A percentile compares a stretch with the other conserved stretches of the same genome.
phyloP scores from a whole-genome alignment of 2,888 invertebrate genomes.

The Leptarthrus brevirostris region DNA sequence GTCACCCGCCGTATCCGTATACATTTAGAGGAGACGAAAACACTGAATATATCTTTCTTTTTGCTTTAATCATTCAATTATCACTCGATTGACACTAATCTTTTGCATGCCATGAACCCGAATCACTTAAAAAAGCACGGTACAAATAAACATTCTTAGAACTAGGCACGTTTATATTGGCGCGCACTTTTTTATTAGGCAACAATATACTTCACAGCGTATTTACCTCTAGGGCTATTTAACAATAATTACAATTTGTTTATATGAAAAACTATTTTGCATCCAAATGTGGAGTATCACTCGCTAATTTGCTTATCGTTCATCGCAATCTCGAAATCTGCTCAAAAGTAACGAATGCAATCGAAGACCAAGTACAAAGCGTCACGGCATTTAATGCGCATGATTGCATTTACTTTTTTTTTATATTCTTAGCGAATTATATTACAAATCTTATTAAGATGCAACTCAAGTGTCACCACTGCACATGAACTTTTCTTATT shows the following conservation, averaged over 20 bases:
- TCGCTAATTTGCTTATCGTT: slow-evolving; percentile 33
- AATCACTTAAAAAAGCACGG: slow-evolving; percentile 28
- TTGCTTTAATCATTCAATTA: slow-evolving; percentile 22
- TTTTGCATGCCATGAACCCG: slow-evolving; percentile 11
- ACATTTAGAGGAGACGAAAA: slow-evolving; percentile 62
- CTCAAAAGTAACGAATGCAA: slow-evolving; percentile 40
- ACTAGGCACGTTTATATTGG: slow-evolving; percentile 2
- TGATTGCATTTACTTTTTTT: slow-evolving; percentile 26
- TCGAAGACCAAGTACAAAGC: slow-evolving; percentile 40
- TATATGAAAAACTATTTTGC: slow-evolving; percentile 11
- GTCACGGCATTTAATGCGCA: slow-evolving; percentile 45
- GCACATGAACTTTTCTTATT: slow-evolving; percentile 39
- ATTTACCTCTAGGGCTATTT: slow-evolving; percentile 8
- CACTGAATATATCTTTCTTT: slow-evolving; percentile 40
- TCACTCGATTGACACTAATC: slow-evolving; percentile 28
- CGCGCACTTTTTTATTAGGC: background rate
- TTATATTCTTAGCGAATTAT: slow-evolving; percentile 14
- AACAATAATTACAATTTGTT: slow-evolving; percentile 29
- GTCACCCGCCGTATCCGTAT: slow-evolving; percentile 68
- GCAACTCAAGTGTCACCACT: slow-evolving; percentile 47
- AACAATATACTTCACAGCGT: slow-evolving; percentile 2
- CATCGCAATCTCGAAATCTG: slow-evolving; percentile 37
- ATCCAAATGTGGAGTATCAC: slow-evolving; percentile 6
- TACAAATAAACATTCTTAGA: slow-evolving; percentile 40
- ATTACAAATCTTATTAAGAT: slow-evolving; percentile 39